Conservation (phyloP, 1,140 invertebrate species). For the Cotesia vestalis region DNA sequence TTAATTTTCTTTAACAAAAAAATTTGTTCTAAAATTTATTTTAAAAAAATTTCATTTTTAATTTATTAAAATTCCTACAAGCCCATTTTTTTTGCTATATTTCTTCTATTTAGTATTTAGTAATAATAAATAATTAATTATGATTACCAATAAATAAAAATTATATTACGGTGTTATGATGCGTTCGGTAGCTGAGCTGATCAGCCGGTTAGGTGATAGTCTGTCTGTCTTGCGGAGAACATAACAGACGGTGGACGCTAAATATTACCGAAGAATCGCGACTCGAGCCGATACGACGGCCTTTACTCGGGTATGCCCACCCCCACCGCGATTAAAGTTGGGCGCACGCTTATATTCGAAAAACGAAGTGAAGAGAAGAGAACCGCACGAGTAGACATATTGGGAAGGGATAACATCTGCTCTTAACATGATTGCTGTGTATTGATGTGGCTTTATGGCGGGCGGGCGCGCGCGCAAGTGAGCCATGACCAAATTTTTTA, state of each 20-base stretch:
- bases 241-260: conserved; percentile 5
- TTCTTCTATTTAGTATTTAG: too few relatives aligned
- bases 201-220: too few relatives aligned
- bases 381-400: conserved; percentile 8
- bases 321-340: conserved; percentile 10
- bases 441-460: conserved; percentile 61
- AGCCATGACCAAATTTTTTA: conserved; percentile 5
- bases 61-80: too few relatives aligned
- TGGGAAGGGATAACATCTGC: conserved; percentile 60
- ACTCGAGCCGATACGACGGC: conserved; percentile 15
- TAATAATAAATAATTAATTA: too few relatives aligned
- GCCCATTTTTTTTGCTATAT: too few relatives aligned
- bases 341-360: conserved; percentile 4
- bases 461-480: conserved; percentile 44
- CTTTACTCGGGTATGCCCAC: not conserved
- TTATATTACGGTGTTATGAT: not conserved
- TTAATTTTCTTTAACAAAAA: too few relatives aligned
- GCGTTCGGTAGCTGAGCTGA: not conserved
- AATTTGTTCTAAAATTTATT: too few relatives aligned
- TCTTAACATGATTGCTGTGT: conserved; percentile 63
- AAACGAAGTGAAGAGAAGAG: not conserved
- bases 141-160: too few relatives aligned
- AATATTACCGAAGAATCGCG: conserved; percentile 14
- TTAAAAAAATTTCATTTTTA: too few relatives aligned
- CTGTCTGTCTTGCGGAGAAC: conserved; percentile 6